Base-by-base conservation (phyloP, 2,888 invertebrate species). In the Hedychridium roseum region DNA sequence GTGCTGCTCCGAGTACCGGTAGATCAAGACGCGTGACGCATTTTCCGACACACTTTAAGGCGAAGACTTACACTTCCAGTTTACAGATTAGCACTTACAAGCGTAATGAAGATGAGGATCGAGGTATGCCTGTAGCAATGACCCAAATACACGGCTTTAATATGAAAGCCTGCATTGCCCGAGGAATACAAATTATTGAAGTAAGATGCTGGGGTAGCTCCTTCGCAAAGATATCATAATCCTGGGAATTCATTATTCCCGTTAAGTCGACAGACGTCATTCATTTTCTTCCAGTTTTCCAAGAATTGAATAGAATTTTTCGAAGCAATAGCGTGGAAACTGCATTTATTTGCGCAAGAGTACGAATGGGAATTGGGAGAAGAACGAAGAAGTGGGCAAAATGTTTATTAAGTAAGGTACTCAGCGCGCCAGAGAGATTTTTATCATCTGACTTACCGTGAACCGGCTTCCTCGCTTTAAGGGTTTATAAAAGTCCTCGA, bases 281-380 rank as follows among this genome's bases (percentile, higher is more conserved):
- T n/a, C n/a, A n/a, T n/a, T n/a, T n/a, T n/a, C n/a, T n/a, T n/a
- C n/a, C n/a, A n/a, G n/a, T n/a, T n/a, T n/a, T n/a, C n/a, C n/a
- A n/a, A n/a, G n/a, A n/a, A n/a, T n/a, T n/a, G n/a, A n/a, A n/a
- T n/a, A n/a, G n/a, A n/a, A n/a, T n/a, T n/a, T n/a, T n/a, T n/a
- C n/a, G 23, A 23, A 23, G 9, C 5, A 23, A 6, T 6, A 23
- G 23, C 23, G 23, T 23, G 9, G 23, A 23, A 23, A 23, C 5
- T 23, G 23, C n/a, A n/a, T n/a, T n/a, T n/a, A n/a, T n/a, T 30
- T 23, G 23, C 39, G 28, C 28, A 26, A 20, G 35, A 30, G 34
- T 48, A 48, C 49, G 6, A 43, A 37, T 32, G 39, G 43, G 39
- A 43, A n/a, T n/a, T n/a, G n/a, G n/a, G n/a, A n/a, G n/a, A n/a